Evolutionary conservation across 2,797 vertebrate genomes (phyloP).

Genomic region (Platyrinchus mystaceus): DNA sequence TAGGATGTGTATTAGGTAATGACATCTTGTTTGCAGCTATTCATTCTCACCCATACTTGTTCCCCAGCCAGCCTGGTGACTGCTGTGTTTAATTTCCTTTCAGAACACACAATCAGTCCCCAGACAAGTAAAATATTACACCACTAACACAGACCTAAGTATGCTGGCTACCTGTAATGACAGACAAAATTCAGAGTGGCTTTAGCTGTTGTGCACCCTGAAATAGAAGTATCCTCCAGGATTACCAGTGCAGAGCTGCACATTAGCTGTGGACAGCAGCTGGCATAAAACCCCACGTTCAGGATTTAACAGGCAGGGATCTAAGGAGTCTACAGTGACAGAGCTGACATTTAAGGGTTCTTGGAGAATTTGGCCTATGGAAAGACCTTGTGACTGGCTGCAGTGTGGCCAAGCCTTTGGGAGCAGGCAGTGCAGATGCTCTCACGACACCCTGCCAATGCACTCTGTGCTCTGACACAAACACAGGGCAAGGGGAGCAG

Average conservation of each 20-base stretch:
- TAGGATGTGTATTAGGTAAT: neutral
- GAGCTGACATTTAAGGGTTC: neutral
- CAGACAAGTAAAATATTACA: neutral
- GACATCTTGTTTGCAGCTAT: neutral
- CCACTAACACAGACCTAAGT: neutral
- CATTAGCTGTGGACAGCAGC: neutral
- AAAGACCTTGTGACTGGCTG: neutral
- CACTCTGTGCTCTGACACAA: neutral
- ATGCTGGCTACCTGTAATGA: neutral
- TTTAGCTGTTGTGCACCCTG: neutral
- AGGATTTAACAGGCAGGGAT: neutral
- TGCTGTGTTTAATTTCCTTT: neutral
- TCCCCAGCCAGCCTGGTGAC: neutral
- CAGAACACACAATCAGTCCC: neutral
- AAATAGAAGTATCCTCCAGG: neutral
- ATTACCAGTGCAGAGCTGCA: neutral
- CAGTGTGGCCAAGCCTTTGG: neutral
- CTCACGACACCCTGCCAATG: accelerated
- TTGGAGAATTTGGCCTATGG: accelerated
- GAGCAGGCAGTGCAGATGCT: neutral
- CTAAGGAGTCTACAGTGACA: neutral
- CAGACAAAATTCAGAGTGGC: neutral
- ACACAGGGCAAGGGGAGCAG: neutral
- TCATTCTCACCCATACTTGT: neutral
- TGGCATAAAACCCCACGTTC: neutral